Percentiles rank a stretch among this genome's conserved stretches.
Evolutionary conservation across 2,888 invertebrate species (phyloP).

Genomic region (Latrodectus hesperus): DNA sequence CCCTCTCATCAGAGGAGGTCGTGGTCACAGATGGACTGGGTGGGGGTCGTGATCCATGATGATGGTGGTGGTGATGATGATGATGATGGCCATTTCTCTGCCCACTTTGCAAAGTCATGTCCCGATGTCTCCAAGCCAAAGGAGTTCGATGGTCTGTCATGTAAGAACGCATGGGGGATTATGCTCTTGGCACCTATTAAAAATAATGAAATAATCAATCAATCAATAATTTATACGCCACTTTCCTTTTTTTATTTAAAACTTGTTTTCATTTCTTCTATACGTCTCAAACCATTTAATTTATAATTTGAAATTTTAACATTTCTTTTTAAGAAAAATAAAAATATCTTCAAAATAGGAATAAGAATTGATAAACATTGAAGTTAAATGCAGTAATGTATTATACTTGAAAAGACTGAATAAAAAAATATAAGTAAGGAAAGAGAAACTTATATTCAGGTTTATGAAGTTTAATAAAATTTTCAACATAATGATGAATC

Average conservation of each 20-base stretch:
- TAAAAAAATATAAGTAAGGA: no score
- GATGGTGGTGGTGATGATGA: constrained; percentile 46
- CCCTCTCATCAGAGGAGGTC: constrained; percentile 70
- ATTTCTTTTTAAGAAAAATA: background rate
- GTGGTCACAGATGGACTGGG: constrained; percentile 62
- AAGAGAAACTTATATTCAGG: no score
- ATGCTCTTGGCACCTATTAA: constrained; percentile 24
- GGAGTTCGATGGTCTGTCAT: constrained; percentile 69
- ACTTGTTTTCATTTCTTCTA: background rate
- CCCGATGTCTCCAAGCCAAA: constrained; percentile 70
- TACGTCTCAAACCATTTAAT: background rate
- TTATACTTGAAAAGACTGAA: no score
- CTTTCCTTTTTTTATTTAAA: background rate
- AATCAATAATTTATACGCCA: background rate
- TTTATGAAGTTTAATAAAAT: no score
- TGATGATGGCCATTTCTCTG: background rate
- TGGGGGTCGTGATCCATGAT: constrained; percentile 30
- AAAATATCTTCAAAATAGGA: no score
- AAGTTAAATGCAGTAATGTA: no score
- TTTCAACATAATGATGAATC: no score
- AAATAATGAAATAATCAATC: background rate
- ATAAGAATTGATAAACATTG: no score
- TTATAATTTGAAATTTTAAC: background rate
- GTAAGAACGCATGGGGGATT: constrained; percentile 46
- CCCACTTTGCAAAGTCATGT: constrained; percentile 56